Percentiles rank a stretch among this genome's conserved stretches.
These are phyloP conservation scores for Idris sp. DNA, from an alignment of 1,140 invertebrate genomes.

Conservation along the genomic window DNA sequence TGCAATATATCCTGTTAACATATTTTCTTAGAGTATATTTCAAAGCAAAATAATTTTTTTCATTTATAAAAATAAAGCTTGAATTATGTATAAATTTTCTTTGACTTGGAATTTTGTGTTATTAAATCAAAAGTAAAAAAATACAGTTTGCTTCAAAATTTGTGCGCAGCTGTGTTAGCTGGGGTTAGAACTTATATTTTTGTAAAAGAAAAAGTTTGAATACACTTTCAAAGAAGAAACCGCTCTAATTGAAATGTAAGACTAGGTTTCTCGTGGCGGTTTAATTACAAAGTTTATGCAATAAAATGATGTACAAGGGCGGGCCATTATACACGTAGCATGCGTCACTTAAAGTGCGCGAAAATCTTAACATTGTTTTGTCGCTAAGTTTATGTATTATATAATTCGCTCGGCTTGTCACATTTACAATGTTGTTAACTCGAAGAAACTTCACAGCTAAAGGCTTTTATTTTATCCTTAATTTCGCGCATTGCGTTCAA, in stretches of 20 bases:
- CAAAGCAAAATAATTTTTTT: too few relatives aligned
- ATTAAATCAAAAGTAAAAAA: too few relatives aligned
- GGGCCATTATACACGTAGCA: constrained; percentile 40
- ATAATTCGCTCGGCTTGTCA: constrained; percentile 49
- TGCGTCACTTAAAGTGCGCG: constrained; percentile 44
- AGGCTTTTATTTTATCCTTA: constrained; percentile 25
- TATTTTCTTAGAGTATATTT: constrained; percentile 8
- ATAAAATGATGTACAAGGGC: constrained; percentile 54
- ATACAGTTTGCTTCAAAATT: too few relatives aligned
- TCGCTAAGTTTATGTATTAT: constrained; percentile 48
- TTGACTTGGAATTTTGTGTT: too few relatives aligned
- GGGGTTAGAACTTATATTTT: too few relatives aligned
- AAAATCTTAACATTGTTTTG: constrained; percentile 51
- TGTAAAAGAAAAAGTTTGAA: too few relatives aligned
- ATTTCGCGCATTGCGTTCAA: constrained; percentile 12
- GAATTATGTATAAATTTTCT: too few relatives aligned
- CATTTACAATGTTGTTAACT: constrained; percentile 41
- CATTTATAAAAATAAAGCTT: too few relatives aligned
- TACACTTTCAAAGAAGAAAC: constrained; percentile 16
- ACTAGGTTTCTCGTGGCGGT: constrained; percentile 29
- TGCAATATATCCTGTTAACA: too few relatives aligned
- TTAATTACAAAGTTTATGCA: constrained; percentile 56
- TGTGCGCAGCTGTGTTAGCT: too few relatives aligned
- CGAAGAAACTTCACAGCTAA: constrained; percentile 34
- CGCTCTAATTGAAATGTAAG: constrained; percentile 51